A percentile compares a stretch with the other conserved stretches of the same genome.
phyloP scores from a whole-genome alignment of 2,888 invertebrate species.

The Electrophaes corylata region DNA sequence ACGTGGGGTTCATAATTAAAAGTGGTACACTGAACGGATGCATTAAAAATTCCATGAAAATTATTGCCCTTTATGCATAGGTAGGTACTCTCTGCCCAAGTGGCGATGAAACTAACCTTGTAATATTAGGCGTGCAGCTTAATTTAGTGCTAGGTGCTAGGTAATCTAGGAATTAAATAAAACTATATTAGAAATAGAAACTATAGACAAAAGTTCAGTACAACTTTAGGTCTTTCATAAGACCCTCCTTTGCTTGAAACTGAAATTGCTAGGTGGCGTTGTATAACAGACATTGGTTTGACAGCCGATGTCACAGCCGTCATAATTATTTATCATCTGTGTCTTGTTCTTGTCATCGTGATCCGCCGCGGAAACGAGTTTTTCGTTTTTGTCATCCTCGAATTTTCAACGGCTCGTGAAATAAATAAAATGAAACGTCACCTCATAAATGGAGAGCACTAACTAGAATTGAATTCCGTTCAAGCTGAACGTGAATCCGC shows the following conservation, averaged over 20 bases:
- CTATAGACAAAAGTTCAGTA: conserved; percentile 41
- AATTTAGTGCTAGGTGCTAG: conserved; percentile 45
- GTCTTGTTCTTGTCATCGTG: background rate
- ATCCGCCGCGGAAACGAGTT: conserved; percentile 49
- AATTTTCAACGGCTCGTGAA: conserved; percentile 57
- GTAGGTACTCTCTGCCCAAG: too few relatives aligned
- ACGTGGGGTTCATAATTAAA: too few relatives aligned
- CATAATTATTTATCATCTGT: conserved; percentile 37
- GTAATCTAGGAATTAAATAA: background rate
- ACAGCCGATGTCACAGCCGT: conserved; percentile 5
- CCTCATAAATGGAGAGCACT: conserved; percentile 53
- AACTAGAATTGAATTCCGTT: conserved; percentile 57
- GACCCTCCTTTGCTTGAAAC: conserved; percentile 6
- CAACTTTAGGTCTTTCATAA: conserved; percentile 43
- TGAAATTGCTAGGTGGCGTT: conserved; percentile 35
- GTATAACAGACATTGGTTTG: background rate
- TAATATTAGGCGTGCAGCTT: conserved; percentile 16
- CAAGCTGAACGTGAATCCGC: conserved; percentile 53
- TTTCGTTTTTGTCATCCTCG: conserved; percentile 52
- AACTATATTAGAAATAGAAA: background rate
- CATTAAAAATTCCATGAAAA: too few relatives aligned
- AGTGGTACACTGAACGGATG: too few relatives aligned
- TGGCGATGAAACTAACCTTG: too few relatives aligned
- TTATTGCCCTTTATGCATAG: too few relatives aligned
- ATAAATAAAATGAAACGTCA: conserved; percentile 67